These are phyloP conservation scores for Mactra quadrangularis DNA, from an alignment of 1,140 invertebrate genomes.

Conservation along the genomic window DNA sequence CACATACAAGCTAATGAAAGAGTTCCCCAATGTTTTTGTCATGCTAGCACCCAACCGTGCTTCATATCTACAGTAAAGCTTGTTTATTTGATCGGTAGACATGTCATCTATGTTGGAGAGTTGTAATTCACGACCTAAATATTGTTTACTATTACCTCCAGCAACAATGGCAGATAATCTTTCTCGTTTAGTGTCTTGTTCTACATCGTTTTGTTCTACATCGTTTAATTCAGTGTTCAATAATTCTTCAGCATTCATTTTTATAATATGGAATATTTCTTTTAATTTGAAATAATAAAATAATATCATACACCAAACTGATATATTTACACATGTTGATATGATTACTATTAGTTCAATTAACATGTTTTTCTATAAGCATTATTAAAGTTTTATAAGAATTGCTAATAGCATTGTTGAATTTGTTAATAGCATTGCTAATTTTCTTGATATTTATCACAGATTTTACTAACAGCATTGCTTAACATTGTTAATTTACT, in stretches of 20 bases:
- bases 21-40: conserved; percentile 50
- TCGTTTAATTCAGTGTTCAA: too few relatives aligned
- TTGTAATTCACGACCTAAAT: conserved; percentile 43
- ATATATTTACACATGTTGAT: conserved; percentile 9
- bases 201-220: too few relatives aligned
- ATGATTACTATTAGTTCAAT: too few relatives aligned
- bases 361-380: too few relatives aligned
- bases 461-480: too few relatives aligned
- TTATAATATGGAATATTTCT: neutral
- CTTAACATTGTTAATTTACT: too few relatives aligned
- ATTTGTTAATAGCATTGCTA: too few relatives aligned
- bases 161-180: conserved; percentile 43
- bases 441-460: too few relatives aligned
- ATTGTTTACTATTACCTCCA: conserved; percentile 26
- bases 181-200: conserved; percentile 31
- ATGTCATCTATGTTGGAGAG: too few relatives aligned
- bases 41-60: conserved; percentile 32
- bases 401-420: too few relatives aligned
- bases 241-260: conserved; percentile 52
- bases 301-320: neutral
- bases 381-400: too few relatives aligned
- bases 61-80: conserved; percentile 52
- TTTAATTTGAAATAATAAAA: conserved; percentile 25
- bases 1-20: conserved; percentile 38
- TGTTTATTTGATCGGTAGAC: conserved; percentile 37